These are phyloP conservation scores for Poecile montanus DNA, from an alignment of 2,797 vertebrate genomes.

Conservation along the genomic window DNA sequence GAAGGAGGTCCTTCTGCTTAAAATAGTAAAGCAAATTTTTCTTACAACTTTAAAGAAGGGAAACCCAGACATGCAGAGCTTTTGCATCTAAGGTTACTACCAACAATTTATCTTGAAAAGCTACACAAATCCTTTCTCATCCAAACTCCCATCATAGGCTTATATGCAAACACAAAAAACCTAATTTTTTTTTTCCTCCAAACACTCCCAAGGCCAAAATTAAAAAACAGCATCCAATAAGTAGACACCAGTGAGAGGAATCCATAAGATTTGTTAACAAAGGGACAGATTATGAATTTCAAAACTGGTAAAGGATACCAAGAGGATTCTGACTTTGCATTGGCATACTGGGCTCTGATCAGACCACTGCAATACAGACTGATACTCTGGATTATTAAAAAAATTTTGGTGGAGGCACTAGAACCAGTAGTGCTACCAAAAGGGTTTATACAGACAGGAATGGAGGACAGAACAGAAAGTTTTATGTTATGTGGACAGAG, in stretches of 20 bases:
- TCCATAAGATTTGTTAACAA: background rate
- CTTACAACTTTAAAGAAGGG: background rate
- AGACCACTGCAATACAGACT: background rate
- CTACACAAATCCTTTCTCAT: background rate
- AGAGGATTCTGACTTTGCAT: background rate
- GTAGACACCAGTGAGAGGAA: background rate
- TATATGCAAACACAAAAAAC: background rate
- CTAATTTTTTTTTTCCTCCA: background rate
- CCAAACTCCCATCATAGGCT: accelerated
- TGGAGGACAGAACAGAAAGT: background rate
- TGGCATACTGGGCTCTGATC: background rate
- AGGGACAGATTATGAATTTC: background rate
- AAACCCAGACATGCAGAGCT: background rate
- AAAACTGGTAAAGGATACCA: background rate
- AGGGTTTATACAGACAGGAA: background rate
- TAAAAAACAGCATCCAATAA: background rate
- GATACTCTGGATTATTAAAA: background rate
- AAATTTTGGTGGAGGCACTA: background rate
- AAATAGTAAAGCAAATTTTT: background rate
- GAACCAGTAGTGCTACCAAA: background rate
- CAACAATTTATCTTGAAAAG: background rate
- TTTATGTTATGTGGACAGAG: background rate
- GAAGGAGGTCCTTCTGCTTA: background rate
- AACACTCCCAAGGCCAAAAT: background rate
- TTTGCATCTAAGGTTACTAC: background rate